Evolutionary conservation across 1,140 invertebrate species (phyloP), one percentile per base, ranked within the genome.

Genomic region (Polypedilum pembai): DNA sequence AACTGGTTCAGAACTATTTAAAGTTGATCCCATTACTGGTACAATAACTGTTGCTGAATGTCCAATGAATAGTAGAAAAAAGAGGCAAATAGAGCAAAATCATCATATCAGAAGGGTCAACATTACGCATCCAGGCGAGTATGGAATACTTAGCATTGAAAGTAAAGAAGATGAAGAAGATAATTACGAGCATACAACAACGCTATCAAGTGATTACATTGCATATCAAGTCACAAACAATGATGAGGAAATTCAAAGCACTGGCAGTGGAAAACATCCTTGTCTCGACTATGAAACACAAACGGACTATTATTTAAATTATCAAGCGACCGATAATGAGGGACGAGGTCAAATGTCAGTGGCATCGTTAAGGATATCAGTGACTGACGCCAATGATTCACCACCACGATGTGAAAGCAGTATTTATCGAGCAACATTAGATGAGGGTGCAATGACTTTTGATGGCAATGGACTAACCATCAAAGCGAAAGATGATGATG

Each of bases 211-310:
- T 75, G 75, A 75, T 76, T 76, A 73, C 75, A 24, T 20, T 41
- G 72, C 73, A 80, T 80, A 76, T 65, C 20, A 74, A 33, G 73
- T 56, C 72, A 73, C 17, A 73, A n/a, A 73, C 7, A n/a, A n/a
- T n/a, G 12, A 40, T 40, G 72, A 73, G 24, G 33, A 21, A 73
- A 40, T 73, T 10, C n/a, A 73, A 40, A 40, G 33, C 8, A 12
- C 33, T 17, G 8, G 21, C 3, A 18, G 18, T 1, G 88, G 88
- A 41, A 80, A 78, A 18, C 80, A 83, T 0, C 87, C 86, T 0
- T 98, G 95, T 80, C 83, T 97, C 1, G 94, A 98, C 84, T 96
- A 89, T 80, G 95, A 97, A 83, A 88, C 88, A 17, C 88, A 91
- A 79, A 87, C 87, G 18, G 88, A 90, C 77, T 96, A 95, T 83